These are phyloP conservation scores for Oreonectes daqikongensis DNA, from an alignment of 2,797 vertebrate genomes.

Conservation along the genomic window DNA sequence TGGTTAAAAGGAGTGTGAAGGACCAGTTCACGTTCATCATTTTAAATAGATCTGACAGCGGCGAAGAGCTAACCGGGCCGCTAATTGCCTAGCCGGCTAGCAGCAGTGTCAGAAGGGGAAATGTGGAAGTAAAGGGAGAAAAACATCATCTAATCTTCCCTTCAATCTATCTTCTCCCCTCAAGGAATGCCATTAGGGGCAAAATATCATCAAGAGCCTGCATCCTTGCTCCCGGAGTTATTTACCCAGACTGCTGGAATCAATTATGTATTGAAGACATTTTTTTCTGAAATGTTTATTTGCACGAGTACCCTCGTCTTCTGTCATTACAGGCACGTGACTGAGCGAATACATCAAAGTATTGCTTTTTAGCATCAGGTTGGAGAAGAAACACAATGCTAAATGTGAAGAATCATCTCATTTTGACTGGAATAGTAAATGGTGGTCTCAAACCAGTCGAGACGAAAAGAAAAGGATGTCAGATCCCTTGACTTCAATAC, in stretches of 20 bases:
- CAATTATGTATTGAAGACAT: conserved; percentile 58
- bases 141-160: conserved; percentile 37
- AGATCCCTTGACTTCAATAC: background rate
- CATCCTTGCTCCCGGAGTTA: conserved; percentile 28
- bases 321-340: conserved; percentile 41
- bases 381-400: conserved; percentile 9
- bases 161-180: conserved; percentile 31
- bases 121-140: conserved; percentile 39
- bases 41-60: conserved; percentile 54
- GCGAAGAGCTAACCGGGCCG: conserved; percentile 44
- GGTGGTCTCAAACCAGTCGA: too few relatives aligned
- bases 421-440: too few relatives aligned
- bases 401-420: conserved; percentile 21
- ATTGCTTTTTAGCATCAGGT: conserved; percentile 26
- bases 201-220: conserved; percentile 44
- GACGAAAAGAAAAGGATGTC: too few relatives aligned
- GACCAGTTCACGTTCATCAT: conserved; percentile 30
- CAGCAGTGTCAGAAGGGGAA: conserved; percentile 20
- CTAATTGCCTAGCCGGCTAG: conserved; percentile 50
- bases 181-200: conserved; percentile 48
- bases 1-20: conserved; percentile 15
- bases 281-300: conserved; percentile 55
- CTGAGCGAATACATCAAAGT: conserved; percentile 40
- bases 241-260: conserved; percentile 55
- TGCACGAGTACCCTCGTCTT: conserved; percentile 29